A percentile compares a stretch with the other conserved stretches of the same genome.
Evolutionary conservation across 1,140 invertebrate species (phyloP).

Genomic region (Cotesia chilonis): DNA sequence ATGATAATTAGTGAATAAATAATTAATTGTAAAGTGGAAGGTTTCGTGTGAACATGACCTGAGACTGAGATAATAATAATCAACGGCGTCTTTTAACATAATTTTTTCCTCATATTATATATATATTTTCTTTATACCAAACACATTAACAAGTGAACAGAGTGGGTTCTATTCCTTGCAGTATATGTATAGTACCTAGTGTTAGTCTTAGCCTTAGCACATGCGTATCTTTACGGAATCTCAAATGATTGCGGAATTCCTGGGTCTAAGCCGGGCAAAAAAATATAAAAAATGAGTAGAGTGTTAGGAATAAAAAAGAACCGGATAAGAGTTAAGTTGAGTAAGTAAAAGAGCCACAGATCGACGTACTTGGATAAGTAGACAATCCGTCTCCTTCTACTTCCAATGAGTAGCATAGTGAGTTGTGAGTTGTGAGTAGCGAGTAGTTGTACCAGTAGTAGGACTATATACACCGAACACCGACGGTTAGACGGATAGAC

Average conservation of each 20-base stretch:
- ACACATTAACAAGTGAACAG: not conserved
- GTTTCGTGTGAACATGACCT: constrained; percentile 33
- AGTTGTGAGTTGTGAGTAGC: too few species aligned
- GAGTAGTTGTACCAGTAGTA: not conserved
- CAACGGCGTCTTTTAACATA: not conserved
- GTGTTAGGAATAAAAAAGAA: not conserved
- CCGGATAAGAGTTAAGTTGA: too few species aligned
- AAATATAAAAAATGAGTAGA: constrained; percentile 12
- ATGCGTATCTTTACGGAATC: constrained; percentile 18
- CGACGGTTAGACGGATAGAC: not conserved
- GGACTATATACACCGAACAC: not conserved
- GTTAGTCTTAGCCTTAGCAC: not conserved
- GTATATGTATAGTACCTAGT: not conserved
- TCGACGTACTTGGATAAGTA: constrained; percentile 32
- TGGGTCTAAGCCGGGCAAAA: not conserved
- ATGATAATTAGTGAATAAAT: constrained; percentile 30
- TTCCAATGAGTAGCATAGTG: not conserved
- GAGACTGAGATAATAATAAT: not conserved
- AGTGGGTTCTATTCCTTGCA: not conserved
- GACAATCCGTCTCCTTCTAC: not conserved
- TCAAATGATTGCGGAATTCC: constrained; percentile 29
- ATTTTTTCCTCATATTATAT: not conserved
- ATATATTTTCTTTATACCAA: not conserved
- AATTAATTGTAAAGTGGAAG: not conserved
- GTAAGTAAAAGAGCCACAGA: not conserved